Evolutionary conservation across 2,797 vertebrate species (phyloP).

Genomic region (Thaleichthys pacificus): DNA sequence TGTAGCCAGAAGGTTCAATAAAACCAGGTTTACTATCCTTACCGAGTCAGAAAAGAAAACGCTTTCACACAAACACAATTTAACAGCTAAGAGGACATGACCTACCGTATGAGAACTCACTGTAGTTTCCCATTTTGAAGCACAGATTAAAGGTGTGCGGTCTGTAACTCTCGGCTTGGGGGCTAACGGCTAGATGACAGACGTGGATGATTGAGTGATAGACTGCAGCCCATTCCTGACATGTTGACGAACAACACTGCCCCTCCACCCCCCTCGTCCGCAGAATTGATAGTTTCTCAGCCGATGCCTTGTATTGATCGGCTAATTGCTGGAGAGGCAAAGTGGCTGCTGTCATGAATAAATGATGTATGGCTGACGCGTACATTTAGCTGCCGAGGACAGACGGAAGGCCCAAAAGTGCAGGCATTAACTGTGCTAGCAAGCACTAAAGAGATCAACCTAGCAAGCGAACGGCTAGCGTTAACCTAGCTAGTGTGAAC

Average conservation of each 20-base stretch:
- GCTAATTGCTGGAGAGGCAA: constrained; percentile 69
- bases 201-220: constrained; percentile 60
- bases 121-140: constrained; percentile 52
- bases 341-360: constrained; percentile 70
- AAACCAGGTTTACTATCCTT: too few relatives aligned
- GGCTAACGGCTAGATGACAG: constrained; percentile 59
- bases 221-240: constrained; percentile 56
- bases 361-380: constrained; percentile 68
- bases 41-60: neutral
- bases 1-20: too few relatives aligned
- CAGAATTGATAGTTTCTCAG: constrained; percentile 69
- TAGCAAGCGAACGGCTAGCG: too few relatives aligned
- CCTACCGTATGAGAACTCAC: constrained; percentile 44
- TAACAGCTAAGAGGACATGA: constrained; percentile 26
- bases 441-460: too few relatives aligned
- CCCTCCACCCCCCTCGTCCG: constrained; percentile 2
- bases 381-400: constrained; percentile 43
- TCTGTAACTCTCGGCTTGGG: constrained; percentile 26
- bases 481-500: too few relatives aligned
- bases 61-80: neutral
- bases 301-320: constrained; percentile 73
- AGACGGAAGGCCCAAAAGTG: constrained; percentile 42
- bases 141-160: constrained; percentile 36
- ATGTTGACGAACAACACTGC: constrained; percentile 34
- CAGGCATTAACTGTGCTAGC: constrained; percentile 27